Percentiles rank a stretch among this genome's conserved stretches.
phyloP scores from a whole-genome alignment of 2,888 invertebrate genomes.

The Nipponacmea schrenckii region DNA sequence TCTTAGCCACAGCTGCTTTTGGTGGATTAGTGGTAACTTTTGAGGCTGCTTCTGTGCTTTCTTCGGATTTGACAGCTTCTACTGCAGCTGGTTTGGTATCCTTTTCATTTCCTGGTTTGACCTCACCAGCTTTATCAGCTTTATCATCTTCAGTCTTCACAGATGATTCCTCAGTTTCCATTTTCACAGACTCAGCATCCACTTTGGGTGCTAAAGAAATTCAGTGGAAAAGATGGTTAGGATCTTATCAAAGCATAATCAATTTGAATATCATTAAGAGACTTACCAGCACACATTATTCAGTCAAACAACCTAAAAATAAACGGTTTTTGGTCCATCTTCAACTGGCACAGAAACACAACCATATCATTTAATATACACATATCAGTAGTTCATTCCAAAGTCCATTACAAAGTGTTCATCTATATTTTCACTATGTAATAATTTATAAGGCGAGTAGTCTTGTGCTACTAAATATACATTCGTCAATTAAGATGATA shows the following conservation, averaged over 20 bases:
- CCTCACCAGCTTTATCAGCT: slow-evolving; percentile 70
- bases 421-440: too few relatives aligned
- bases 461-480: too few relatives aligned
- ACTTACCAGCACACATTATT: slow-evolving; percentile 8
- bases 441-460: too few relatives aligned
- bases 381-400: too few relatives aligned
- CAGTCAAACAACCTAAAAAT: not conserved
- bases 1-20: slow-evolving; percentile 2
- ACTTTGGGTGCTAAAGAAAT: slow-evolving; percentile 3
- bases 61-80: not conserved
- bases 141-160: slow-evolving; percentile 57
- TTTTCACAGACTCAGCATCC: slow-evolving; percentile 9
- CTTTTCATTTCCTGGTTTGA: slow-evolving; percentile 70
- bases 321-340: too few relatives aligned
- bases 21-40: not conserved
- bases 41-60: not conserved
- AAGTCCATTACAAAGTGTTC: too few relatives aligned
- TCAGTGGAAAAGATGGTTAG: slow-evolving; percentile 8
- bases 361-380: too few relatives aligned
- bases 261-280: not conserved
- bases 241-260: not conserved
- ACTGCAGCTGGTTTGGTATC: not conserved
- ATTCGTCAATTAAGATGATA: too few relatives aligned
- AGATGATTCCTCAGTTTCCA: slow-evolving; percentile 15
- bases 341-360: too few relatives aligned